phyloP scores from a whole-genome alignment of 2,888 invertebrate genomes.

The Morpho achilles region DNA sequence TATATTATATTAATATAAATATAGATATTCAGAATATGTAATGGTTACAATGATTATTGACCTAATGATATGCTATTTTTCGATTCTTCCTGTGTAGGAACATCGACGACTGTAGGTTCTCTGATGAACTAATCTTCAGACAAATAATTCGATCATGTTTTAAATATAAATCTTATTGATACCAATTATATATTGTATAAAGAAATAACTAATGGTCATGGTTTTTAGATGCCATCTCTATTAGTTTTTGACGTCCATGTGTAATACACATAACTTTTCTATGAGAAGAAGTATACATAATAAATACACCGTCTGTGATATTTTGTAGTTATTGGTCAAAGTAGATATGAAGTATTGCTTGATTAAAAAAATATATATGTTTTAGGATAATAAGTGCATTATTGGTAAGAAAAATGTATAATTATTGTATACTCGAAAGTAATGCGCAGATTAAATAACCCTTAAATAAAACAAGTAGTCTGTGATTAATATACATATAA shows the following conservation, averaged over 20 bases:
- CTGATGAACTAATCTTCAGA: slow-evolving; percentile 59
- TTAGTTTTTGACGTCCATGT: slow-evolving; percentile 76
- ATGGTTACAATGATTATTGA: too few relatives aligned
- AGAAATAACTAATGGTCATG: slow-evolving; percentile 59
- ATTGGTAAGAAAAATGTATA: slow-evolving; percentile 70
- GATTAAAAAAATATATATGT: slow-evolving; percentile 72
- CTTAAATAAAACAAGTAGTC: slow-evolving; percentile 63
- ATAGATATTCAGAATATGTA: too few relatives aligned
- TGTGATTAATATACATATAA: slow-evolving; percentile 75
- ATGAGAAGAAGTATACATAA: slow-evolving; percentile 79
- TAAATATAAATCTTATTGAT: slow-evolving; percentile 57
- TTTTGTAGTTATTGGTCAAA: slow-evolving; percentile 78
- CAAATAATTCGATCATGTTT: slow-evolving; percentile 60
- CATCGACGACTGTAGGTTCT: slow-evolving; percentile 34
- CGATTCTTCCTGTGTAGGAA: slow-evolving; percentile 31
- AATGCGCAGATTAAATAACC: slow-evolving; percentile 50
- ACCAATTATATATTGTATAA: slow-evolving; percentile 50
- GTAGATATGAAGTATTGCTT: slow-evolving; percentile 76
- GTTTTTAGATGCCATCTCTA: slow-evolving; percentile 73
- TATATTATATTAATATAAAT: too few relatives aligned
- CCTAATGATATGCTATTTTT: background rate
- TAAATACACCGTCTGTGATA: slow-evolving; percentile 79
- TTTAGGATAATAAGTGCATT: slow-evolving; percentile 71
- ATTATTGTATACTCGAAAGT: slow-evolving; percentile 63
- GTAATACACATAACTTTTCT: slow-evolving; percentile 77